Base-by-base conservation (phyloP, 2,113 vertebrate species). In the Fregata magnificens region DNA sequence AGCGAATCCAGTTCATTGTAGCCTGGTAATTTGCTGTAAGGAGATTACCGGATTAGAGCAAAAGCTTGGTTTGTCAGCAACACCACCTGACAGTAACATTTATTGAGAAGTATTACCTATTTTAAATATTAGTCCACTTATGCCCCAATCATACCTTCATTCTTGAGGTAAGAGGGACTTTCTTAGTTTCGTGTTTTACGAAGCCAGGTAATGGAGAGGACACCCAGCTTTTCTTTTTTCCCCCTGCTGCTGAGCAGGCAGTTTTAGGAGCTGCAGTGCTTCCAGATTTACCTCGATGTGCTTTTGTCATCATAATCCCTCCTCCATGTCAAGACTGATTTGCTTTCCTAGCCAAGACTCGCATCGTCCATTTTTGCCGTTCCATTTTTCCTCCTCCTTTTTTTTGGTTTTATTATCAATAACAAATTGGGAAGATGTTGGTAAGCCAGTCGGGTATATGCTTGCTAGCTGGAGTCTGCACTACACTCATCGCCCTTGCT, bases 391-490 rank as follows among this genome's bases (percentile, higher is more conserved):
- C 78, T 80, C 25, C 49, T 72, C 17, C 25, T 36, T 86, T 47
- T 47, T 73, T 59, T 69, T 28, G 7, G 20, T 31, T 88, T 82
- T 80, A 44, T 62, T 80, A 36, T 66, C 65, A 73, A 17, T 88
- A 95, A 82, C 47, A 67, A 65, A 17, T 34, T 52, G 31, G 17
- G 42, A 97, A 95, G 79, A 98, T 99, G 98, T 88, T 98, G 96
- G 78, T 93, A 62, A 92, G 34, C 93, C 97, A 95, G 84, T 96
- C 97, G 0, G 91, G 96, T 73, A 62, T 97, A 65, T 98, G 97
- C 86, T 92, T 98, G 29, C 98, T 99, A 95, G 96, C 96, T 7
- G 98, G 98, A n/a, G 11, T 98, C 74, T 99, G 98, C 1, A 50
- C 95, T 7, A 82, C 97, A 0, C 95, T 99, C 95, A 76, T 98